These are phyloP conservation scores for Vespertilio murinus DNA, from an alignment of 2,797 vertebrate species.

Conservation along the genomic window DNA sequence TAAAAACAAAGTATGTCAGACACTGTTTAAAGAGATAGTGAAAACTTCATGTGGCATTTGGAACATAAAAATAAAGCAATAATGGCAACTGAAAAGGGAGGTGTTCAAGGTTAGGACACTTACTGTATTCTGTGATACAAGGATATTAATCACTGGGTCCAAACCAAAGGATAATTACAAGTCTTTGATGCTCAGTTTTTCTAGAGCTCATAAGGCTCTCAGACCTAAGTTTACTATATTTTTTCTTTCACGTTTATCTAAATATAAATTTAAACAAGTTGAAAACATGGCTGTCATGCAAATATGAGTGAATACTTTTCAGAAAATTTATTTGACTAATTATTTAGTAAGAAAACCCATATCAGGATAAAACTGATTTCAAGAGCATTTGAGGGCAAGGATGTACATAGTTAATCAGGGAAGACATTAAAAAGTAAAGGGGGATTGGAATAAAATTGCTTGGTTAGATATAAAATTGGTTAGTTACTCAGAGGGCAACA, in stretches of 20 bases:
- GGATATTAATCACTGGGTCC: neutral
- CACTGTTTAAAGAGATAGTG: neutral
- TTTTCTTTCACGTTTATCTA: neutral
- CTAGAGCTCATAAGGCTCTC: neutral
- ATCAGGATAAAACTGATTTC: neutral
- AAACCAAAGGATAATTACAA: neutral
- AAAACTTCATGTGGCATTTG: neutral
- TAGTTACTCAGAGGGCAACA: neutral
- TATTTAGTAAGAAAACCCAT: neutral
- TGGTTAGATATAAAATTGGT: neutral
- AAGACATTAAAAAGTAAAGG: neutral
- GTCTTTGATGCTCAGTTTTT: neutral
- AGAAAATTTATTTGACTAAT: constrained; percentile 25
- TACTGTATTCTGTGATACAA: neutral
- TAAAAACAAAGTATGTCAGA: neutral
- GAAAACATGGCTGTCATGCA: neutral
- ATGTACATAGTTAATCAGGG: neutral
- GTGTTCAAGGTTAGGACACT: neutral
- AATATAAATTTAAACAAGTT: constrained; percentile 30
- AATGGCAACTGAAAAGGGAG: neutral
- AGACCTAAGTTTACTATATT: neutral
- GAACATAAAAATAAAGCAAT: neutral
- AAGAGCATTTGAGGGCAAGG: neutral
- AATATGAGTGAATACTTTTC: constrained; percentile 14
- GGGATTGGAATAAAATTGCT: neutral